These are phyloP conservation scores for Galeopterus variegatus DNA, from an alignment of 2,113 vertebrate genomes.

Conservation along the genomic window DNA sequence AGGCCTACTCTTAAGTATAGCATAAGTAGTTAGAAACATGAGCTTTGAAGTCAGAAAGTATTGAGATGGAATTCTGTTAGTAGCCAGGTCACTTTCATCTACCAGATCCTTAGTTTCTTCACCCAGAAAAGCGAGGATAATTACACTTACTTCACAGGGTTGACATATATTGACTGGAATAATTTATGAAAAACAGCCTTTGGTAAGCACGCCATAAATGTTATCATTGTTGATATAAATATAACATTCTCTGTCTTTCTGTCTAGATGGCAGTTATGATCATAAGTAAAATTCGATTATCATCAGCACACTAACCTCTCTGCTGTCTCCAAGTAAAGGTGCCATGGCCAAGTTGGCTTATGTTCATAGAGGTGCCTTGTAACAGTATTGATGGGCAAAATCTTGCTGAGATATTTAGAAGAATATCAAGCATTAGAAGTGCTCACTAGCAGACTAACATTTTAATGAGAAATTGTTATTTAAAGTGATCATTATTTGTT, in stretches of 20 bases:
- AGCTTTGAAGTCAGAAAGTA: background rate
- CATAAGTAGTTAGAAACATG: background rate
- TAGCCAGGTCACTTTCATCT: background rate
- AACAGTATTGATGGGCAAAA: background rate
- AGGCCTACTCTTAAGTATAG: background rate
- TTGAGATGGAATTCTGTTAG: background rate
- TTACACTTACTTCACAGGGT: background rate
- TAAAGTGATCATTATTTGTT: background rate
- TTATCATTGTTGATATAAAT: background rate
- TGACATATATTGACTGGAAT: background rate
- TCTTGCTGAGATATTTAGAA: conserved; percentile 36
- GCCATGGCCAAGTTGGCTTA: background rate
- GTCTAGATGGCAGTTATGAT: background rate
- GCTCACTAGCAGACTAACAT: background rate
- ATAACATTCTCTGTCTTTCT: conserved; percentile 20
- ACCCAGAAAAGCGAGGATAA: background rate
- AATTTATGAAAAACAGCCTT: conserved; percentile 21
- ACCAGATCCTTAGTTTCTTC: background rate
- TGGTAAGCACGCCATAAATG: background rate
- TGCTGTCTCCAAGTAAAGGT: conserved; percentile 3
- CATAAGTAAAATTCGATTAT: background rate
- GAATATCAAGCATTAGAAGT: background rate
- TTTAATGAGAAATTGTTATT: background rate
- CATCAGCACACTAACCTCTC: background rate
- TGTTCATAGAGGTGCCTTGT: background rate